Evolutionary conservation across 2,113 vertebrate genomes (phyloP).

Genomic region (Labrus mixtus): DNA sequence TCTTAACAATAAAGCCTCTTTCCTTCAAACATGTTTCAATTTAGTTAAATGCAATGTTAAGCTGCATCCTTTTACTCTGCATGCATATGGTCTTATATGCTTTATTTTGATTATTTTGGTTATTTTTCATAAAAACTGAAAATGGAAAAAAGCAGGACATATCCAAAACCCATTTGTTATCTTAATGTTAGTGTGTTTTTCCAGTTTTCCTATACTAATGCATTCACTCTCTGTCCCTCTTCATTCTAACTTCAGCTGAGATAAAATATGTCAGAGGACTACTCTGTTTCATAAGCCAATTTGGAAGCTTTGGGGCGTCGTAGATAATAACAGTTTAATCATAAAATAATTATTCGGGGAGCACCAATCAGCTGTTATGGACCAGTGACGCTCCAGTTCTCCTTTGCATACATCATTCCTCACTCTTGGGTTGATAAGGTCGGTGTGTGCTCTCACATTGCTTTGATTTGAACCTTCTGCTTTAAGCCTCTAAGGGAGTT

Average conservation of each 20-base stretch:
- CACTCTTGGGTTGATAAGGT: constrained; percentile 63
- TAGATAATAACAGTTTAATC: constrained; percentile 56
- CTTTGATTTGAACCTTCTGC: constrained; percentile 74
- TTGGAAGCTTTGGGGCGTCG: constrained; percentile 33
- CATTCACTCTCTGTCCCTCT: constrained; percentile 27
- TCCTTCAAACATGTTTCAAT: not conserved
- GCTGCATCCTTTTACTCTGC: not conserved
- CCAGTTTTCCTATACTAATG: constrained; percentile 11
- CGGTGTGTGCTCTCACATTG: constrained; percentile 60
- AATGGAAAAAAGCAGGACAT: not conserved
- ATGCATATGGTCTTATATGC: not conserved
- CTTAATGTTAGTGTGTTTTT: not conserved
- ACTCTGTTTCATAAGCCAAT: constrained; percentile 39
- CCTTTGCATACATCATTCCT: constrained; percentile 40
- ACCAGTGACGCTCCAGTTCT: constrained; percentile 38
- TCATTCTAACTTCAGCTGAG: constrained; percentile 22
- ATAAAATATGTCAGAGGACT: constrained; percentile 37
- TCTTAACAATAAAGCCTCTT: not conserved
- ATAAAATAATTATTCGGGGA: constrained; percentile 61
- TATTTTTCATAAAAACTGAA: not conserved
- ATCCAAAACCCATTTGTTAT: not conserved
- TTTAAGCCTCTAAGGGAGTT: constrained; percentile 53
- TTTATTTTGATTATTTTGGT: not conserved
- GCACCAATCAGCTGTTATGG: constrained; percentile 57
- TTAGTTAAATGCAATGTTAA: not conserved